phyloP scores from a whole-genome alignment of 2,113 vertebrate genomes.

The Cyanistes caeruleus region DNA sequence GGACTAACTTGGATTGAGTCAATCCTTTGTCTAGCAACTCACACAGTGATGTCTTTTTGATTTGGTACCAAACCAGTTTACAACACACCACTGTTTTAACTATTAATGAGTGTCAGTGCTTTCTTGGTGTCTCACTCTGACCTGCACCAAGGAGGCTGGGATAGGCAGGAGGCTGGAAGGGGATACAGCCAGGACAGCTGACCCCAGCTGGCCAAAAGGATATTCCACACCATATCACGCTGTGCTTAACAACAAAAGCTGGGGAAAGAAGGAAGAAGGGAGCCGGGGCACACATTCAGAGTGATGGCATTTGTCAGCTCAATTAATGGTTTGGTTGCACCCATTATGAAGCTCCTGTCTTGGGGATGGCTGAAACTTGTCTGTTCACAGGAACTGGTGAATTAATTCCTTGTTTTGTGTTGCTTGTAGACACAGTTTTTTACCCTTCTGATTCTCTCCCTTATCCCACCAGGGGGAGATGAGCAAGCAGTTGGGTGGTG shows the following conservation, averaged over 20 bases:
- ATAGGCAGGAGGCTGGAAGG: background rate
- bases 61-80: background rate
- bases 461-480: background rate
- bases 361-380: background rate
- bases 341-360: background rate
- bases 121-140: background rate
- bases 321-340: rapidly evolving
- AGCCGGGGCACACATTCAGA: rapidly evolving
- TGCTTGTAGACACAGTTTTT: background rate
- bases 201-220: background rate
- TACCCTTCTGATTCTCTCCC: background rate
- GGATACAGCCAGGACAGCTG: background rate
- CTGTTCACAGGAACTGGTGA: rapidly evolving
- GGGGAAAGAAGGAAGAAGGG: background rate
- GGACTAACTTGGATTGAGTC: background rate
- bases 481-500: rapidly evolving
- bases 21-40: background rate
- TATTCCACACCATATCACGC: background rate
- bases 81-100: background rate
- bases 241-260: background rate
- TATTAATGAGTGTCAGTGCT: background rate
- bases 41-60: background rate
- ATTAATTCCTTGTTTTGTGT: background rate
- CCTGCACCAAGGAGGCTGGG: background rate
- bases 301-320: background rate